Percentiles rank a stretch among this genome's conserved stretches.
These are phyloP conservation scores for Nebria brevicollis DNA, from an alignment of 2,888 invertebrate genomes.

Conservation along the genomic window DNA sequence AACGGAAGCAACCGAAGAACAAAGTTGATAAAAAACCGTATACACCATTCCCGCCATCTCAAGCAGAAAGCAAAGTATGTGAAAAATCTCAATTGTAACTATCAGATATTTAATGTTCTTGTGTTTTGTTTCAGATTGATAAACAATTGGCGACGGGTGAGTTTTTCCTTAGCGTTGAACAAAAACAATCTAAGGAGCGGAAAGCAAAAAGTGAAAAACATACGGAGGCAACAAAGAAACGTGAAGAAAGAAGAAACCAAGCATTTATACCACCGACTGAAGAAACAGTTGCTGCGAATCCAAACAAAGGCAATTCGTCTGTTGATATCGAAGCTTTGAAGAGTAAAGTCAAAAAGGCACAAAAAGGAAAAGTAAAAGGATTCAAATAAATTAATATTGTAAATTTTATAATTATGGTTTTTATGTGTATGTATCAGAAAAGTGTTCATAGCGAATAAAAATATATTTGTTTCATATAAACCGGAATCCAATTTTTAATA, in stretches of 20 bases:
- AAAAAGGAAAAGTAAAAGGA: slow-evolving; percentile 64
- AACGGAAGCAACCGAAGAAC: slow-evolving; percentile 87
- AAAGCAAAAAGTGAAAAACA: slow-evolving; percentile 84
- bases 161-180: slow-evolving; percentile 92
- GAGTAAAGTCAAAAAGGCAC: slow-evolving; percentile 77
- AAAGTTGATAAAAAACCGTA: slow-evolving; percentile 92
- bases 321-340: slow-evolving; percentile 79
- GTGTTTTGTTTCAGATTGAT: slow-evolving; percentile 70
- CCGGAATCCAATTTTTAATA: not conserved
- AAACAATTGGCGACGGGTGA: slow-evolving; percentile 94
- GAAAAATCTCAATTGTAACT: not conserved
- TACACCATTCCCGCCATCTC: slow-evolving; percentile 97
- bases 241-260: slow-evolving; percentile 80
- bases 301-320: slow-evolving; percentile 58
- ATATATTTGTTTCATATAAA: not conserved
- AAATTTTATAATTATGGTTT: not conserved
- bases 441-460: not conserved
- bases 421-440: not conserved
- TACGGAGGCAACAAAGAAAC: slow-evolving; percentile 74
- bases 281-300: slow-evolving; percentile 52
- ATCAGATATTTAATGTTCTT: not conserved
- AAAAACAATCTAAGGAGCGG: slow-evolving; percentile 75
- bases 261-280: slow-evolving; percentile 87
- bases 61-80: slow-evolving; percentile 84
- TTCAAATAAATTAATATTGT: not conserved